A percentile compares a stretch with the other conserved stretches of the same genome.
These are phyloP conservation scores for Lichenostomus cassidix DNA, from an alignment of 2,113 vertebrate species.

Conservation along the genomic window DNA sequence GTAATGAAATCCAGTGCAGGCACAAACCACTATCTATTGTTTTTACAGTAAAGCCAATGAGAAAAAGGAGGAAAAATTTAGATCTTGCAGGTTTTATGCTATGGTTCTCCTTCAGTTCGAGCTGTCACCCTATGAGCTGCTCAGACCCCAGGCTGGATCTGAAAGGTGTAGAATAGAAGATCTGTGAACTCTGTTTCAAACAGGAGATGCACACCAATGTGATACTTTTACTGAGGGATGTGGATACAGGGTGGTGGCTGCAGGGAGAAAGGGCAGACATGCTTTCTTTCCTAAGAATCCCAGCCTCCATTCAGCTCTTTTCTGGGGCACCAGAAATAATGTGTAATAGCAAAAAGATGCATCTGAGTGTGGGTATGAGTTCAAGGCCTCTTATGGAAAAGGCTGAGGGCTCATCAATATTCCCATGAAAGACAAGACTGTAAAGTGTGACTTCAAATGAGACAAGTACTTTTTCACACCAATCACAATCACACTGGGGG, in stretches of 20 bases:
- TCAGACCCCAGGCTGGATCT: not conserved
- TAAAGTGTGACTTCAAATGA: not conserved
- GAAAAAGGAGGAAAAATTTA: not conserved
- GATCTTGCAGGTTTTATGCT: not conserved
- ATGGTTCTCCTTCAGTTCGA: not conserved
- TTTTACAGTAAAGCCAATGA: not conserved
- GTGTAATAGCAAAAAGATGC: not conserved
- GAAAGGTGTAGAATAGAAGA: not conserved
- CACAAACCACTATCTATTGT: not conserved
- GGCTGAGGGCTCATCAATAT: not conserved
- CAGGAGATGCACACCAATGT: rapidly evolving
- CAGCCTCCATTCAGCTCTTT: not conserved
- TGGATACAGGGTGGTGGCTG: not conserved
- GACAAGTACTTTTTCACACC: not conserved
- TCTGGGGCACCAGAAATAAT: not conserved
- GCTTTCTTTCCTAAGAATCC: not conserved
- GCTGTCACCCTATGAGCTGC: not conserved
- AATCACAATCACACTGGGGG: not conserved
- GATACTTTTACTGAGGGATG: not conserved
- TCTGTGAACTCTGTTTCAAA: not conserved
- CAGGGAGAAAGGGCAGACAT: not conserved
- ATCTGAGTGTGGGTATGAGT: not conserved
- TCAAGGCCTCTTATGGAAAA: not conserved
- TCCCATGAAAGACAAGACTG: not conserved
- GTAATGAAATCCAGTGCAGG: not conserved